phyloP scores from a whole-genome alignment of 2,797 vertebrate species.

The Huso huso region DNA sequence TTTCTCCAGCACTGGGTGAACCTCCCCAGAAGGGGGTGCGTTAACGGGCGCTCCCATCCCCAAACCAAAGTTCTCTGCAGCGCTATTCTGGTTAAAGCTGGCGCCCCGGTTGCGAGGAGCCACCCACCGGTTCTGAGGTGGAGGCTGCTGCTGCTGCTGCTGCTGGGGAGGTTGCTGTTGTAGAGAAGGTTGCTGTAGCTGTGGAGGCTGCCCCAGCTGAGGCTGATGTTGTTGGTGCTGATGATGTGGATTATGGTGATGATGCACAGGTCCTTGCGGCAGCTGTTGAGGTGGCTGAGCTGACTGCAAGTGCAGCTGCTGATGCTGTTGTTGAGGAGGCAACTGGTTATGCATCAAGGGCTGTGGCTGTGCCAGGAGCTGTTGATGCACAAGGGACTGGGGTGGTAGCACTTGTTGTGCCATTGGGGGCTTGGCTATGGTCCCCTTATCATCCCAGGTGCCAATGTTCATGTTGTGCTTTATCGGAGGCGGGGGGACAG shows the following conservation, averaged over 20 bases:
- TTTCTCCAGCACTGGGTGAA: constrained; percentile 96
- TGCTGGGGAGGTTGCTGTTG: constrained; percentile 71
- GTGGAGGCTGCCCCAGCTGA: constrained; percentile 78
- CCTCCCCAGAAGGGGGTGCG: constrained; percentile 77
- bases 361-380: constrained; percentile 85
- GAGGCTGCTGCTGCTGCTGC: constrained; percentile 46
- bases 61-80: constrained; percentile 82
- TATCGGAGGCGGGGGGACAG: constrained; percentile 93
- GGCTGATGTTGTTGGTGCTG: constrained; percentile 65
- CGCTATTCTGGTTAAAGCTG: constrained; percentile 72
- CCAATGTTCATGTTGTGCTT: constrained; percentile 99
- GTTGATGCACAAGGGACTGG: constrained; percentile 87
- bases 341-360: constrained; percentile 88
- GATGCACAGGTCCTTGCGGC: constrained; percentile 68
- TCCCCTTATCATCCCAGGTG: constrained; percentile 98
- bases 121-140: constrained; percentile 93
- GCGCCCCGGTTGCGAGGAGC: constrained; percentile 87
- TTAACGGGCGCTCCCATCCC: constrained; percentile 77
- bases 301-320: constrained; percentile 68
- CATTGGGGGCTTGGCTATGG: constrained; percentile 82
- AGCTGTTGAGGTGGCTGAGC: constrained; percentile 69
- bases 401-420: constrained; percentile 89
- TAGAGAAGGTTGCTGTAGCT: constrained; percentile 63
- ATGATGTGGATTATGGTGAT: constrained; percentile 37
- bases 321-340: constrained; percentile 74